These are phyloP conservation scores for Liolophura sinensis DNA, from an alignment of 1,140 invertebrate genomes.

Conservation along the genomic window DNA sequence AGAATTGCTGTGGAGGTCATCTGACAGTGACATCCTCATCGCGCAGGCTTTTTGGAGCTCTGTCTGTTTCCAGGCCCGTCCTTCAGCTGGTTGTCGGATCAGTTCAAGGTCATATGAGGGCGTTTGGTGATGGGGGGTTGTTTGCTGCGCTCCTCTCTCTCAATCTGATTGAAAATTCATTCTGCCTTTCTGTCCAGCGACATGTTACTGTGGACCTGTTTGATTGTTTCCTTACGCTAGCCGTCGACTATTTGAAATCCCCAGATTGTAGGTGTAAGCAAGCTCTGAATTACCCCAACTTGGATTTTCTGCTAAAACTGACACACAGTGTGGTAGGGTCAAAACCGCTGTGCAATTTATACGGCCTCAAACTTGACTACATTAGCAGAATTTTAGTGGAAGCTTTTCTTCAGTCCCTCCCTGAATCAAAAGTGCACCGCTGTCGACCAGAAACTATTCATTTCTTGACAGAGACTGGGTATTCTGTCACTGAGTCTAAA, in stretches of 20 bases:
- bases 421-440: neutral
- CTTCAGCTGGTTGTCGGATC: constrained; percentile 15
- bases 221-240: constrained; percentile 19
- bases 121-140: constrained; percentile 26
- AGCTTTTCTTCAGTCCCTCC: constrained; percentile 27
- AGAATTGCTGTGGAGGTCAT: constrained; percentile 26
- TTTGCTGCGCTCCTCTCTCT: constrained; percentile 14
- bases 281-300: constrained; percentile 12
- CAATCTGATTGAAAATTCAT: constrained; percentile 12
- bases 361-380: constrained; percentile 7
- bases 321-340: constrained; percentile 15
- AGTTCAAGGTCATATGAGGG: constrained; percentile 20
- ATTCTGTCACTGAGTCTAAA: constrained; percentile 13
- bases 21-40: constrained; percentile 23
- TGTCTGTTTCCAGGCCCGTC: constrained; percentile 25
- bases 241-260: constrained; percentile 10
- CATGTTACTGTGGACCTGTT: constrained; percentile 14
- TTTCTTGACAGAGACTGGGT: constrained; percentile 13
- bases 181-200: constrained; percentile 4
- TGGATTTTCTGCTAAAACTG: constrained; percentile 13
- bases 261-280: constrained; percentile 7
- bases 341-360: constrained; percentile 18
- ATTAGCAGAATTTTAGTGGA: constrained; percentile 24
- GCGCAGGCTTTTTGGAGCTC: constrained; percentile 12
- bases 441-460: constrained; percentile 20